Evolutionary conservation across 2,797 vertebrate species (phyloP), one percentile per base, ranked within the genome.

Genomic region (Sebastes matsubarae): DNA sequence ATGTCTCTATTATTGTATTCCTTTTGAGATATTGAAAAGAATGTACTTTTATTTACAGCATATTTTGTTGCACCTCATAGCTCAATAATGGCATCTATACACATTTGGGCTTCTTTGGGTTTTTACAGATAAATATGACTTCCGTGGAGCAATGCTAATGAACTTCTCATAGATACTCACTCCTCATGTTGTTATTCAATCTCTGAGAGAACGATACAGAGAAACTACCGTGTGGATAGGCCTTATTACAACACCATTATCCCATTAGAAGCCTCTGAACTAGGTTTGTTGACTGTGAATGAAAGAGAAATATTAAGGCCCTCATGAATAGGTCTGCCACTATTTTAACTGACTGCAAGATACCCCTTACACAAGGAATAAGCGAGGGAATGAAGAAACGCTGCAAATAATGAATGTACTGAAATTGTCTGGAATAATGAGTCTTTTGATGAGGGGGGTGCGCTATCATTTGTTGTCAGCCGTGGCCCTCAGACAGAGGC

Each of bases 371-470:
- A 82, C 64, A 61, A 68, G 42, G 72, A 86, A 92, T 88, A 81
- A 87, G 81, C 29, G 4, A n/a, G 61, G 55, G 74, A 78, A 88
- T 80, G 85, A 88, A 87, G 69, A 83, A 76, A 80, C 2, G 2
- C 65, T 59, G 79, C 42, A 77, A 84, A 90, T 91, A 90, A 92
- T 91, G 79, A 93, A 88, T 64, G 77, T 72, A 81, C 80, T 87
- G 85, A 92, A 88, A 92, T 84, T 78, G 84, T 81, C 80, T 85
- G 63, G 67, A 89, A 91, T 92, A 91, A 93, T 89, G 77, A 91
- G 80, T 22, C 84, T 88, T 92, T 87, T 87, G 85, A 92, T 85
- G 60, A 25, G 54, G 66, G 61, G n/a, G n/a, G 52, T 63, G 29
- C 3, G 20, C 69, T 79, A 72, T 90, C 82, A 82, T 90, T 79